phyloP scores from a whole-genome alignment of 2,888 invertebrate genomes.

The Xestia rhomboidea region DNA sequence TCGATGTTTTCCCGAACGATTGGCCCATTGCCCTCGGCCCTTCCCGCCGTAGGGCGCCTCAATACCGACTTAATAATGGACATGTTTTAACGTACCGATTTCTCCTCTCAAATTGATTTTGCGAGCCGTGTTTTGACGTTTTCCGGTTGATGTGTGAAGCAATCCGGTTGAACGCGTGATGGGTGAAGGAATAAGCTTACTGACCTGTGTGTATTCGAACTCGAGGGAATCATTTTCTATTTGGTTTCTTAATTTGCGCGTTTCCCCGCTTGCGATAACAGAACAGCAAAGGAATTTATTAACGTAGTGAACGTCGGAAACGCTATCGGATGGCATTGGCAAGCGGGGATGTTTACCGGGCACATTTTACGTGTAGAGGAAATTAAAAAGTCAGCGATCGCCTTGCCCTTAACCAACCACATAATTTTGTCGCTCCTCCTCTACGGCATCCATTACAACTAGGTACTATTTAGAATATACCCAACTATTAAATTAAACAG shows the following conservation, averaged over 20 bases:
- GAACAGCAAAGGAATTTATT: constrained; percentile 67
- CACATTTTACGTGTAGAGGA: constrained; percentile 58
- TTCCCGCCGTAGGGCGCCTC: constrained; percentile 72
- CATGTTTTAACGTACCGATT: constrained; percentile 84
- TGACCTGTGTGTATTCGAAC: constrained; percentile 69
- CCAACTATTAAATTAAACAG: background rate
- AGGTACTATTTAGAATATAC: background rate
- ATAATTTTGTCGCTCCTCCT: constrained; percentile 15
- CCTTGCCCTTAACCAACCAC: constrained; percentile 32
- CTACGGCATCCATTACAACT: background rate
- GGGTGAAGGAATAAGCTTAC: constrained; percentile 67
- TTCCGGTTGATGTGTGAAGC: constrained; percentile 80
- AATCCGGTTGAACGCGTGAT: constrained; percentile 68
- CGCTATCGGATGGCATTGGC: constrained; percentile 64
- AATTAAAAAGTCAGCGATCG: constrained; percentile 63
- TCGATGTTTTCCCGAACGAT: constrained; percentile 81
- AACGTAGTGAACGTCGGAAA: constrained; percentile 64
- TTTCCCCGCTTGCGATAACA: constrained; percentile 58
- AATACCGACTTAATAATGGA: constrained; percentile 84
- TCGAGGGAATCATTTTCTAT: constrained; percentile 63
- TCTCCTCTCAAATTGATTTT: constrained; percentile 84
- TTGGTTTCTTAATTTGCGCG: constrained; percentile 62
- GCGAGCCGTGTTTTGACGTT: constrained; percentile 82
- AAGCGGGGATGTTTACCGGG: constrained; percentile 57
- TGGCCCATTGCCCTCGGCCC: constrained; percentile 77